Evolutionary conservation across 2,888 invertebrate genomes (phyloP).

Genomic region (Eutolmus rufibarbis): DNA sequence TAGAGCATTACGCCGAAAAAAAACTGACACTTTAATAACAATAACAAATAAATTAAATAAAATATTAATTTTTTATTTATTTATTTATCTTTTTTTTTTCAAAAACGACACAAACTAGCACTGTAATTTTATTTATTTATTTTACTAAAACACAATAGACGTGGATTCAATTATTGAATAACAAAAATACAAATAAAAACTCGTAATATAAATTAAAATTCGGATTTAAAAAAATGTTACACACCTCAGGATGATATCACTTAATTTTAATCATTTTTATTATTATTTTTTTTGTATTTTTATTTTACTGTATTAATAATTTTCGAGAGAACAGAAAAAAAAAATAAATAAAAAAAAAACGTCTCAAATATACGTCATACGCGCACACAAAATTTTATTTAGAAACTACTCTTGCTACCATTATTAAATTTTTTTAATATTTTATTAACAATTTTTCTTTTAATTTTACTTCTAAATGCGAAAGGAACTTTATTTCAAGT

Average conservation of each 20-base stretch:
- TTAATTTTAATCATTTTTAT: background rate
- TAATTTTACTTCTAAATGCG: background rate
- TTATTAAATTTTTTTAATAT: background rate
- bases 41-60: background rate
- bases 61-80: background rate
- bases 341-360: background rate
- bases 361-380: background rate
- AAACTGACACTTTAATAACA: background rate
- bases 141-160: background rate
- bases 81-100: background rate
- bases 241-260: background rate
- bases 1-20: background rate
- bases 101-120: background rate
- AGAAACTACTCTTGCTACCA: background rate
- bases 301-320: background rate
- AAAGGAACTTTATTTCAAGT: background rate
- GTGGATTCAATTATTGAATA: background rate
- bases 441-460: background rate
- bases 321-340: no score
- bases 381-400: background rate
- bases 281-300: no score
- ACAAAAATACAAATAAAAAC: background rate
- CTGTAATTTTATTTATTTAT: background rate
- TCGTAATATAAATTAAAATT: background rate
- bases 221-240: background rate